Percentiles rank a stretch among this genome's conserved stretches.
Conservation (phyloP, 2,797 vertebrate genomes). For the Cetoscarus ocellatus region DNA sequence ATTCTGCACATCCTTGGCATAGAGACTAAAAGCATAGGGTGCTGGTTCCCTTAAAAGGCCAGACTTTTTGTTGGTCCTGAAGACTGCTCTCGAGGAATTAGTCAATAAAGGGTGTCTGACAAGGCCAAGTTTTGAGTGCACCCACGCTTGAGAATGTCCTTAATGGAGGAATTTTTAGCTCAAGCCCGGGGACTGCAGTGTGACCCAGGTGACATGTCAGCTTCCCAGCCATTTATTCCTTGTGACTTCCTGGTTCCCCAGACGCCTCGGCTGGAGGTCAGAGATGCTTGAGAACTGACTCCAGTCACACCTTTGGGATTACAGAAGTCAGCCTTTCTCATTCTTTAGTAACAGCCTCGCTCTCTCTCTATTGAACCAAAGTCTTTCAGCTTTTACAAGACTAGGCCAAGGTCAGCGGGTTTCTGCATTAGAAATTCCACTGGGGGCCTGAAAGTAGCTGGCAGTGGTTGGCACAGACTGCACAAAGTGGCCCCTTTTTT, state of each 20-base stretch:
- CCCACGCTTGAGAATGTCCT: background rate
- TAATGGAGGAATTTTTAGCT: constrained; percentile 12
- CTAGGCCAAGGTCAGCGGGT: constrained; percentile 51
- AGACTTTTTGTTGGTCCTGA: background rate
- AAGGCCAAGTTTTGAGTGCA: background rate
- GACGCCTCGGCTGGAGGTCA: constrained; percentile 49
- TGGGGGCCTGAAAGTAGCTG: constrained; percentile 30
- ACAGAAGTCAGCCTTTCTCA: constrained; percentile 58
- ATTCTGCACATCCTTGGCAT: background rate
- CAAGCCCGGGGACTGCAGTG: background rate
- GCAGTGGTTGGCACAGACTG: constrained; percentile 28
- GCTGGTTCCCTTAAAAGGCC: background rate
- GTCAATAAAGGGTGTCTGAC: background rate
- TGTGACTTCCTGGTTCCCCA: constrained; percentile 53
- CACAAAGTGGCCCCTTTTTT: constrained; percentile 27
- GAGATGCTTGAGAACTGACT: constrained; percentile 59
- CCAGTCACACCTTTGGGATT: constrained; percentile 78
- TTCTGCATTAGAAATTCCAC: constrained; percentile 63
- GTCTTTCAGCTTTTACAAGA: constrained; percentile 40
- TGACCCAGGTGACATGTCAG: constrained; percentile 50
- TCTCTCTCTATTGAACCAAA: constrained; percentile 5
- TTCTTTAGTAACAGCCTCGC: constrained; percentile 38
- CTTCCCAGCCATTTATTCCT: constrained; percentile 48
- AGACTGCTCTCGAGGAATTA: background rate
- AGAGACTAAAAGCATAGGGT: background rate